A percentile compares a stretch with the other conserved stretches of the same genome.
These are phyloP conservation scores for Todiramphus chloris DNA, from an alignment of 2,113 vertebrate genomes.

Conservation along the genomic window DNA sequence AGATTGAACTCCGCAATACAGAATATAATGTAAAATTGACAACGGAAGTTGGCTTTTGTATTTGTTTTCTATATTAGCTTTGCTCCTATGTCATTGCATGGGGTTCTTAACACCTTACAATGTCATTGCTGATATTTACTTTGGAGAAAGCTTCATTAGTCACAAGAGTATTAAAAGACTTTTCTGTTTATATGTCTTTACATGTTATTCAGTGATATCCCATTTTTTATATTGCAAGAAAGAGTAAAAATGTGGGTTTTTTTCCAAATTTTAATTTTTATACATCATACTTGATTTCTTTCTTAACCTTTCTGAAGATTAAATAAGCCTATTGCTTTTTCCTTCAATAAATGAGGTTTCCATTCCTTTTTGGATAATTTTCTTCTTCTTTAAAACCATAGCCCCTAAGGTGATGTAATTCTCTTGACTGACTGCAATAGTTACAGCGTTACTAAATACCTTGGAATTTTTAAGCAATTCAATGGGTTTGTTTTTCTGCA, in stretches of 20 bases:
- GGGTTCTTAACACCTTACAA: neutral
- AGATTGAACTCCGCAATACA: neutral
- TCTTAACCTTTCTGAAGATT: neutral
- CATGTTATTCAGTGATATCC: neutral
- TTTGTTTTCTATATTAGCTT: neutral
- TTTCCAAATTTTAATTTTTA: neutral
- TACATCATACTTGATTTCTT: neutral
- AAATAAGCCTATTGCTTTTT: neutral
- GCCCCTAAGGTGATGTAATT: neutral
- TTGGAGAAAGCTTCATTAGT: neutral
- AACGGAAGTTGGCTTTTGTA: neutral
- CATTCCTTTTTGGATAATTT: neutral
- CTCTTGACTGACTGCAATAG: neutral
- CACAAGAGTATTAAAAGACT: neutral
- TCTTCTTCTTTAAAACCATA: neutral
- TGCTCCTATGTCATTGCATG: neutral
- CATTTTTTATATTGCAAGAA: neutral
- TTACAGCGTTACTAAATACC: neutral
- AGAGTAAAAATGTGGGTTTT: rapidly evolving
- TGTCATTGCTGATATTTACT: neutral
- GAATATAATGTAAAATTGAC: neutral
- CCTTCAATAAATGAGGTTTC: neutral
- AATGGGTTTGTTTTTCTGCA: neutral
- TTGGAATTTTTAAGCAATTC: neutral
- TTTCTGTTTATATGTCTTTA: neutral